Evolutionary conservation across 2,888 invertebrate genomes (phyloP).

Genomic region (Synanthedon andrenaeformis): DNA sequence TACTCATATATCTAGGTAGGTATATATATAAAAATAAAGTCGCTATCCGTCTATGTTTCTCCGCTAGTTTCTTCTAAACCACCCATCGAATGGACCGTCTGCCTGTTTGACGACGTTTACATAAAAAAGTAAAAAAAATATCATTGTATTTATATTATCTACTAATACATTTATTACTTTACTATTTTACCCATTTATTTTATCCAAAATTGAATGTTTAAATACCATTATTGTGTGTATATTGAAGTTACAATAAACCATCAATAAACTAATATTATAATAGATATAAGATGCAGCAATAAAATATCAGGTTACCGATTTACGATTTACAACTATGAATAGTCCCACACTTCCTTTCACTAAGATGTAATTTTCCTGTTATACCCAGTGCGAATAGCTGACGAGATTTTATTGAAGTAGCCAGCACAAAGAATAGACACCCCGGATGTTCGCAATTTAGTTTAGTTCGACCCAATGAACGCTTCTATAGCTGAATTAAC

Average conservation of each 20-base stretch:
- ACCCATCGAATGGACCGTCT: no score
- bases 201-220: no score
- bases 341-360: constrained; percentile 27
- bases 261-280: not conserved
- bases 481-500: constrained; percentile 56
- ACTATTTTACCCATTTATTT: no score
- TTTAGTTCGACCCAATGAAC: constrained; percentile 62
- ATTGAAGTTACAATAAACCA: not conserved
- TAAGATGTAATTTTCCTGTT: constrained; percentile 48
- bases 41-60: no score
- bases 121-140: no score
- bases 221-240: no score
- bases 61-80: no score
- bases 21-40: no score
- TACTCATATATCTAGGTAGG: no score
- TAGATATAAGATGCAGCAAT: not conserved
- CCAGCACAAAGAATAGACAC: constrained; percentile 48
- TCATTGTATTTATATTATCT: no score
- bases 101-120: no score
- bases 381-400: constrained; percentile 31
- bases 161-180: no score
- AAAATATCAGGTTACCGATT: constrained; percentile 30
- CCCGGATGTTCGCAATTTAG: constrained; percentile 68
- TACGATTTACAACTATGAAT: constrained; percentile 7
- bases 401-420: constrained; percentile 33